Conservation (phyloP, 1,140 invertebrate species). For the Phthorimaea operculella region DNA sequence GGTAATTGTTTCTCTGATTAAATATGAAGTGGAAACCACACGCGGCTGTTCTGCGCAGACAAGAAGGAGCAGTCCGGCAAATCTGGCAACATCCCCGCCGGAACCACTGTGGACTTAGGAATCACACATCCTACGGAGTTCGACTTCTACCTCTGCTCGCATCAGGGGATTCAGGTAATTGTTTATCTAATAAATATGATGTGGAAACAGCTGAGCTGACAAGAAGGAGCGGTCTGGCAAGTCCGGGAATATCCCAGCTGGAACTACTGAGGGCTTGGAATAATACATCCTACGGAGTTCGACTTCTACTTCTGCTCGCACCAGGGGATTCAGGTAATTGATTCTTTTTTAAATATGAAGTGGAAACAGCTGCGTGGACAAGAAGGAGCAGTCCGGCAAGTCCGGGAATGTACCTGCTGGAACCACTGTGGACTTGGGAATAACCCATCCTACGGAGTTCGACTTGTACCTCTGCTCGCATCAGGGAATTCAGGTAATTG, state of each 20-base stretch:
- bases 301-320: constrained; percentile 99
- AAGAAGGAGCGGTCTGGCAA: constrained; percentile 99
- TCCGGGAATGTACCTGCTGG: constrained; percentile 99
- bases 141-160: constrained; percentile 99
- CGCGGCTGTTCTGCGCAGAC: constrained; percentile 97
- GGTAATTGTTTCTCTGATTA: constrained; percentile 69
- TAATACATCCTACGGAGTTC: constrained; percentile 99
- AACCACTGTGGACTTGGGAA: constrained; percentile 99
- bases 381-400: constrained; percentile 98
- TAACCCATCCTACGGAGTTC: constrained; percentile 99
- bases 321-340: constrained; percentile 94
- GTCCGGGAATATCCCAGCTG: constrained; percentile 98
- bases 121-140: constrained; percentile 99
- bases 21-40: constrained; percentile 95
- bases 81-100: constrained; percentile 98
- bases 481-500: constrained; percentile 99
- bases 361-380: constrained; percentile 96
- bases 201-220: no score
- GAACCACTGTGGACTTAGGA: constrained; percentile 98
- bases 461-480: constrained; percentile 99
- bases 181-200: no score
- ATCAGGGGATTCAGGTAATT: no score
- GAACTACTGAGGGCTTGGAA: constrained; percentile 99
- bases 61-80: constrained; percentile 99
- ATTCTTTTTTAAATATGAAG: no score